phyloP scores from a whole-genome alignment of 2,797 vertebrate genomes.

The Pseudocheirus occidentalis region DNA sequence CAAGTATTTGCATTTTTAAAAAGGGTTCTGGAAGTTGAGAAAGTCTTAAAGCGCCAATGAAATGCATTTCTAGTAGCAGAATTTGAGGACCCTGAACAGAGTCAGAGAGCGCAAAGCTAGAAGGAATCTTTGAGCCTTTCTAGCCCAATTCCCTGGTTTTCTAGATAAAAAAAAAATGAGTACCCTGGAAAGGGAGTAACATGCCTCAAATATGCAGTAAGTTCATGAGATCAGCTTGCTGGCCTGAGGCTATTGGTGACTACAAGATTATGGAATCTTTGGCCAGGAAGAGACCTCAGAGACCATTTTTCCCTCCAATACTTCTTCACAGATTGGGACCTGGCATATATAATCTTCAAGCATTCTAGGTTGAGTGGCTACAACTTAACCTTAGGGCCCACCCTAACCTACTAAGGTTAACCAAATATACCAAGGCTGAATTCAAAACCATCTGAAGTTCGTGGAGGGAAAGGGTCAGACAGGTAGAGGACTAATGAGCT shows the following conservation, averaged over 20 bases:
- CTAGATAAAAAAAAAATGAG: background rate
- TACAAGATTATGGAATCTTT: background rate
- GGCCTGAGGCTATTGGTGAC: background rate
- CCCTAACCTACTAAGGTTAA: background rate
- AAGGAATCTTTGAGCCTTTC: background rate
- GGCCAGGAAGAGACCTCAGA: background rate
- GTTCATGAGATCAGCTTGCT: background rate
- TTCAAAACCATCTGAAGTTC: background rate
- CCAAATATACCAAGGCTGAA: background rate
- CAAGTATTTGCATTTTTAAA: background rate
- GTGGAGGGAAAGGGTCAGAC: background rate
- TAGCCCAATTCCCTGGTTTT: background rate
- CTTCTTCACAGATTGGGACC: background rate
- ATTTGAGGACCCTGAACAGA: background rate
- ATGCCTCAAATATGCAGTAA: background rate
- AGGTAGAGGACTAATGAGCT: background rate
- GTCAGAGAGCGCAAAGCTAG: background rate
- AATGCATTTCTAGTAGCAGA: background rate
- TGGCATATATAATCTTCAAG: background rate
- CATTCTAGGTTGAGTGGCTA: background rate
- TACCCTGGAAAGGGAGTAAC: background rate
- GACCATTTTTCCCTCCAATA: background rate
- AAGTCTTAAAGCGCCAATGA: background rate
- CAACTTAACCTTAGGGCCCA: background rate
- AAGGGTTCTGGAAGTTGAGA: background rate